A percentile compares a stretch with the other conserved stretches of the same genome.
These are phyloP conservation scores for Periplaneta americana DNA, from an alignment of 1,140 invertebrate genomes.

Conservation along the genomic window DNA sequence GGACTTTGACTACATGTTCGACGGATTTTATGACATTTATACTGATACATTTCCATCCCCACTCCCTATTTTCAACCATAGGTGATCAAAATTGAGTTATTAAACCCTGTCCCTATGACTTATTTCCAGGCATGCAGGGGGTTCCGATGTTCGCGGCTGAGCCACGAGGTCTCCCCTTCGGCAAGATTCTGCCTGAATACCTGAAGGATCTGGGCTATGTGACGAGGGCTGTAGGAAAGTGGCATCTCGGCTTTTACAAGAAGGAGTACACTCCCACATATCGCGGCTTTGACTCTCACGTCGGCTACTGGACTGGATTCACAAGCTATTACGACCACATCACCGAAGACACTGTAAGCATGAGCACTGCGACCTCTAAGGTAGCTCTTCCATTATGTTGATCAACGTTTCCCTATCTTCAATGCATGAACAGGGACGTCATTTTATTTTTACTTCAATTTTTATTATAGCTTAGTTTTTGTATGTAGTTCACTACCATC, in stretches of 20 bases:
- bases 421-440: no score
- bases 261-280: constrained; percentile 35
- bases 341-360: constrained; percentile 22
- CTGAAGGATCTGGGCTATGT: constrained; percentile 42
- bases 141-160: constrained; percentile 47
- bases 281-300: constrained; percentile 41
- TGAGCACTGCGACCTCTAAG: no score
- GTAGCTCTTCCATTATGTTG: no score
- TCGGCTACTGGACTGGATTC: constrained; percentile 40
- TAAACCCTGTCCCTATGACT: constrained; percentile 6
- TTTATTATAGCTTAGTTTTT: no score
- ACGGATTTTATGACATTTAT: no score
- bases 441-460: no score
- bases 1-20: no score
- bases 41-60: no score
- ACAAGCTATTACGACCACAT: constrained; percentile 42
- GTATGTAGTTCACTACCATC: no score
- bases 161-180: constrained; percentile 48
- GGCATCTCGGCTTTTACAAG: constrained; percentile 40
- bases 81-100: no score
- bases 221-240: constrained; percentile 48
- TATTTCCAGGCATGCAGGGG: constrained; percentile 53
- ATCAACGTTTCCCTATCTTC: no score
- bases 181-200: constrained; percentile 45
- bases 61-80: no score